Evolutionary conservation across 2,888 invertebrate species (phyloP), one percentile per base, ranked within the genome.

Genomic region (Lasioglossum zephyrum): DNA sequence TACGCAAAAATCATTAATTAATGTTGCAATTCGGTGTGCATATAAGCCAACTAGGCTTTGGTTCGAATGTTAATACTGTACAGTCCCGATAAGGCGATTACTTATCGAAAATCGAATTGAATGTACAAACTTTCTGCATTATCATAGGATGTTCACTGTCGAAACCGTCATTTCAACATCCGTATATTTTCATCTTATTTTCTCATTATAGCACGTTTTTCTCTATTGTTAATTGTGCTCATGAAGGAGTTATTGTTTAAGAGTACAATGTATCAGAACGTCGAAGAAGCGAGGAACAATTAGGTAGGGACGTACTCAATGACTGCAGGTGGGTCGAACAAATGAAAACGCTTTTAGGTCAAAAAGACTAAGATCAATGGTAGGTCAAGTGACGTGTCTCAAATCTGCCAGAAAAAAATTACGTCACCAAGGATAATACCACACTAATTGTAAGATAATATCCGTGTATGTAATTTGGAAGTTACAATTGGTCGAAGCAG

Each of bases 291-390:
- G 13, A 26, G 60, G 26, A 26, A 60, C 60, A 60, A 60, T 60
- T 60, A 60, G 60, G 60, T 60, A 26, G 26, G 26, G 60, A 26
- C 13, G 26, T 26, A 60, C 60, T 60, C 26, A 60, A 31, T 60
- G 60, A 26, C 60, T 26, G 26, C 26, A 26, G 60, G 5, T 31
- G 26, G 60, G 60, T 31, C 26, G 66, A 66, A 36, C 66, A 66
- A 66, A 66, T 36, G 22, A 36, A 66, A 66, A 66, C 26, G 60
- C 11, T 60, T 60, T 60, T 60, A 60, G 60, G 60, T 60, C 60
- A 60, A 31, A 60, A 26, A 60, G 26, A 26, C 16, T 4, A 26
- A 26, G 60, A 26, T 26, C n/a, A 26, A 11, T 11, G 13, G 60
- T 26, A 16, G 60, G 60, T 60, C 60, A 31, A 60, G 60, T 60